Percentiles rank a stretch among this genome's conserved stretches.
Conservation (phyloP, 2,797 vertebrate genomes). For the Borostomias antarcticus region DNA sequence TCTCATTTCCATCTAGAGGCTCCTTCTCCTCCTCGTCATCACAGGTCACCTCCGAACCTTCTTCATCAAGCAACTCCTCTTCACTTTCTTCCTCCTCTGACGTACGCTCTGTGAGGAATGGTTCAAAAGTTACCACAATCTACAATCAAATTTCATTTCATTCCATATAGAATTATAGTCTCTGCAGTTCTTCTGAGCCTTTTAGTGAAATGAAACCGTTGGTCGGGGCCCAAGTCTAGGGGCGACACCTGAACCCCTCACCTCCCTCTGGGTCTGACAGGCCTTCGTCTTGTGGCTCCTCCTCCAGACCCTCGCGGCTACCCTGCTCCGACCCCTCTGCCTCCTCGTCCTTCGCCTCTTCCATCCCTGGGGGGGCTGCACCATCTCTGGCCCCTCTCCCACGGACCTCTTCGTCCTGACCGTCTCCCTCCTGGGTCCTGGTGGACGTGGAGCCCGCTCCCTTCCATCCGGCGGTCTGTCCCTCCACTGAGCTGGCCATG, state of each 20-base stretch:
- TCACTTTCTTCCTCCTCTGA: constrained; percentile 10
- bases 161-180: not conserved
- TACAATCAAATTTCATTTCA: not conserved
- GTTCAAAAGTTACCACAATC: not conserved
- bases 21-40: not conserved
- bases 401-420: not conserved
- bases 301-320: not conserved
- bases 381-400: not conserved
- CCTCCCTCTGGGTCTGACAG: constrained; percentile 11
- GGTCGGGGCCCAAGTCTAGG: not conserved
- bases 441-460: not conserved
- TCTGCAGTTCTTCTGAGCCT: not conserved
- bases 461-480: constrained; percentile 11
- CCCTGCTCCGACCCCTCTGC: not conserved
- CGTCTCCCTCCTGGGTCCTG: not conserved
- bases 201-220: too few species aligned
- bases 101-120: constrained; percentile 15
- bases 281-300: not conserved
- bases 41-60: not conserved
- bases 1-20: not conserved
- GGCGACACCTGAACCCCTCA: not conserved
- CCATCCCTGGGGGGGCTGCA: not conserved
- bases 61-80: not conserved
- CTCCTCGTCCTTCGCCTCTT: constrained; percentile 1
- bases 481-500: constrained; percentile 29